Evolutionary conservation across 2,888 invertebrate species (phyloP).

Genomic region (Drosophila mercatorum): DNA sequence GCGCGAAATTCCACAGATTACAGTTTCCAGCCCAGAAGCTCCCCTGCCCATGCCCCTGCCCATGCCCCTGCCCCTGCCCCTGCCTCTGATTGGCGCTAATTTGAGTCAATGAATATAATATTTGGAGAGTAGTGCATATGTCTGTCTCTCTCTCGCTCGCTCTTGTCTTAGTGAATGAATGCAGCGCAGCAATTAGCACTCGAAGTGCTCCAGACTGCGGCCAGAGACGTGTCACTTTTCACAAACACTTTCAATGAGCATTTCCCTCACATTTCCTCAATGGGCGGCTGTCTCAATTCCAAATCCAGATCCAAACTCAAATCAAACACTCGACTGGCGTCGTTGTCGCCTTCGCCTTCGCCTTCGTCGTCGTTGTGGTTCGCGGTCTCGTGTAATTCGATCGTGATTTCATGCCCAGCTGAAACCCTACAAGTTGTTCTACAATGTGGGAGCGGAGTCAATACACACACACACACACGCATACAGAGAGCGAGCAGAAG

Average conservation of each 20-base stretch:
- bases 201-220: slow-evolving; percentile 33
- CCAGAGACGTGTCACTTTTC: slow-evolving; percentile 74
- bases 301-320: slow-evolving; percentile 31
- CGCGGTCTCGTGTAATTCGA: slow-evolving; percentile 65
- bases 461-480: slow-evolving; percentile 16
- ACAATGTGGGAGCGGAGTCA: slow-evolving; percentile 46
- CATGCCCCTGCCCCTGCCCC: not conserved
- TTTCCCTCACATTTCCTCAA: slow-evolving; percentile 69
- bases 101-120: slow-evolving; percentile 31
- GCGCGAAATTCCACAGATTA: slow-evolving; percentile 59
- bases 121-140: slow-evolving; percentile 1
- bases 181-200: slow-evolving; percentile 44
- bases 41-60: not conserved
- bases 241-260: slow-evolving; percentile 72
- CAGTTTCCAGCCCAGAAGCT: slow-evolving; percentile 12
- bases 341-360: slow-evolving; percentile 13
- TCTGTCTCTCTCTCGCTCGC: too few relatives aligned
- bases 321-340: slow-evolving; percentile 61
- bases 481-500: slow-evolving; percentile 15
- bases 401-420: slow-evolving; percentile 68
- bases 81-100: slow-evolving; percentile 40
- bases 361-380: slow-evolving; percentile 30
- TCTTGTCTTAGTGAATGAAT: slow-evolving; percentile 50
- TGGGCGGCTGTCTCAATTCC: slow-evolving; percentile 42
- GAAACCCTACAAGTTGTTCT: slow-evolving; percentile 65